Base-by-base conservation (phyloP, 2,888 invertebrate species). In the Leptogaster cylindrica region DNA sequence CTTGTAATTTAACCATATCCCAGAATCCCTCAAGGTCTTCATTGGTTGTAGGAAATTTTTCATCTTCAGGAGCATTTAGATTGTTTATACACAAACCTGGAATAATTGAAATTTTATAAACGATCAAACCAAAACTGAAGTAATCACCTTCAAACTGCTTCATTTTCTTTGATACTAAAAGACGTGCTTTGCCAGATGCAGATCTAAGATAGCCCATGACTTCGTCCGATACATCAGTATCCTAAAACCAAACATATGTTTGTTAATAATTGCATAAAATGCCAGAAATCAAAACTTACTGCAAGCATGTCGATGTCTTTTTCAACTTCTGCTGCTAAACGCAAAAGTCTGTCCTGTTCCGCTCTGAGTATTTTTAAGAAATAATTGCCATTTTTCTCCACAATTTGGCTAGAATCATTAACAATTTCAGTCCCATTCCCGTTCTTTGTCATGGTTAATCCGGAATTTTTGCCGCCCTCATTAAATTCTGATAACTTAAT, bases 1-100 rank as follows among this genome's bases (percentile, higher is more conserved):
- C 91, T 82, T 97, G 96, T 52, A 97, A 85, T 79, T 90, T 89
- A 25, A 97, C 94, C 95, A 97, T 95, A 81, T 97, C 97, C 97
- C 97, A 97, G 83, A 97, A 97, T 0, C 97, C 97, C 75, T 92
- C 93, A 70, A 97, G 83, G 80, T 97, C 97, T 74, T 92, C 90
- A 72, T 88, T 83, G 1, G 94, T 95, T 6, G 96, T 96, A 6
- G 92, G 93, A 81, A 93, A 95, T 70, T 88, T 89, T 76, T 94
- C 94, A 71, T 88, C 90, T 20, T 85, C 85, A 3, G 86, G 82
- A 76, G 88, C 87, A 77, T 87, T 89, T 33, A 87, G 81, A 75
- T 87, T 85, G 75, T 87, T 87, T 80, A 86, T 84, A 78, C 87
- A 87, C 67, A 87, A 82, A 74, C 87, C 89, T 89, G 80, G 10